Evolutionary conservation across 2,113 vertebrate species (phyloP), one percentile per base, ranked within the genome.

Genomic region (Semnornis frantzii): DNA sequence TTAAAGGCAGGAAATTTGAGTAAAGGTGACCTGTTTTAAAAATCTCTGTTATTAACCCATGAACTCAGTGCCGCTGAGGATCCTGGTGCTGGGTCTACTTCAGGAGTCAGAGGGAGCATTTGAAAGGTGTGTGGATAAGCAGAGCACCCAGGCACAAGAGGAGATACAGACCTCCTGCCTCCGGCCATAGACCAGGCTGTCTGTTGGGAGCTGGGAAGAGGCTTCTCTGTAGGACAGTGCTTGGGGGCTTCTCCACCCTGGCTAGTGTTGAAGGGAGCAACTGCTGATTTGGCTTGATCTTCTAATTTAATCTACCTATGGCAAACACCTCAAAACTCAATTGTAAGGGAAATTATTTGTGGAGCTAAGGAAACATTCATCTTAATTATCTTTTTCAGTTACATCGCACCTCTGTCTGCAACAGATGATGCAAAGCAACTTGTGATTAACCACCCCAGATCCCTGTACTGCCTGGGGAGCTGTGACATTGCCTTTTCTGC

Each of bases 241-340:
- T 15, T 17, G 31, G 37, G 12, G 25, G 11, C 21, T 48, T 52
- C 62, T 17, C 50, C 4, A 2, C 4, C 0, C 15, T 5, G 7
- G 2, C 15, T 12, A 9, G 48, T 2, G 48, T 1, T 15, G 15
- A 23, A 15, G 44, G 28, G 8, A 54, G 62, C 17, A 34, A n/a
- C 24, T 0, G 0, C 31, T 31, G 52, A 4, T 10, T 33, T 65
- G 5, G 3, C 33, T 58, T 2, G 3, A 6, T 20, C 14, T 64
- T 28, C 6, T 5, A 13, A 8, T 10, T 48, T 9, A 30, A 31
- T 11, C n/a, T 33, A 11, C 62, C 65, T 6, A 0, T 4, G 24
- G 87, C 34, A 84, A 83, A 66, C 66, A 37, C 39, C 62, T 74
- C 28, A 65, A 15, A 77, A 54, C 64, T 60, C 71, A n/a, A 13